Percentiles rank a stretch among this genome's conserved stretches.
These are phyloP conservation scores for Myotis pilosus DNA, from an alignment of 2,797 vertebrate species.

Conservation along the genomic window DNA sequence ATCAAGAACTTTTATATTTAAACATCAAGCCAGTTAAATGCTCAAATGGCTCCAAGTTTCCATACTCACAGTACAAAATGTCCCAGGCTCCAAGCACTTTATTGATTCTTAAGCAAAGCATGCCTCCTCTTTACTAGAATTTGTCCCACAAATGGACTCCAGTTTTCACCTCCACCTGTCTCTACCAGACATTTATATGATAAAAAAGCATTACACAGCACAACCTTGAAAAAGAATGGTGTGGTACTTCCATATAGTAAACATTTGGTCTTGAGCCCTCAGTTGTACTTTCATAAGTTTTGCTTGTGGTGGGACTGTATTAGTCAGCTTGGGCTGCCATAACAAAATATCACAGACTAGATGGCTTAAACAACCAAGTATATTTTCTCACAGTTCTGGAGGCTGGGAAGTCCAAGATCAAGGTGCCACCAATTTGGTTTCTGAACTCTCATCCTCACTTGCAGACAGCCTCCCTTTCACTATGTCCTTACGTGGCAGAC, in stretches of 20 bases:
- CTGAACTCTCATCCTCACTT: neutral
- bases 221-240: conserved; percentile 52
- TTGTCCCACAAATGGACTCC: conserved; percentile 40
- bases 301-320: neutral
- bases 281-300: neutral
- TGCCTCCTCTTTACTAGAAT: conserved; percentile 30
- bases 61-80: neutral
- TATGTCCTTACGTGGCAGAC: neutral
- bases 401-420: neutral
- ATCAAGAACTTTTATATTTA: conserved; percentile 27
- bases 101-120: conserved; percentile 55
- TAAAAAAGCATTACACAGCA: conserved; percentile 41
- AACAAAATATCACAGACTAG: neutral
- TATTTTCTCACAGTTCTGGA: neutral
- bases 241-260: conserved; percentile 57
- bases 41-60: neutral
- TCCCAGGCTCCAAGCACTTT: conserved; percentile 31
- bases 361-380: neutral
- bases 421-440: neutral
- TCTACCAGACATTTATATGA: rapidly evolving
- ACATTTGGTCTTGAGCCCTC: conserved; percentile 31
- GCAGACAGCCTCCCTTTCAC: neutral
- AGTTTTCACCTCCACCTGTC: conserved; percentile 58
- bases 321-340: neutral
- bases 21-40: conserved; percentile 49